Percentiles rank a stretch among this genome's conserved stretches.
Conservation (phyloP, 2,113 vertebrate species). For the Chloropsis hardwickii region DNA sequence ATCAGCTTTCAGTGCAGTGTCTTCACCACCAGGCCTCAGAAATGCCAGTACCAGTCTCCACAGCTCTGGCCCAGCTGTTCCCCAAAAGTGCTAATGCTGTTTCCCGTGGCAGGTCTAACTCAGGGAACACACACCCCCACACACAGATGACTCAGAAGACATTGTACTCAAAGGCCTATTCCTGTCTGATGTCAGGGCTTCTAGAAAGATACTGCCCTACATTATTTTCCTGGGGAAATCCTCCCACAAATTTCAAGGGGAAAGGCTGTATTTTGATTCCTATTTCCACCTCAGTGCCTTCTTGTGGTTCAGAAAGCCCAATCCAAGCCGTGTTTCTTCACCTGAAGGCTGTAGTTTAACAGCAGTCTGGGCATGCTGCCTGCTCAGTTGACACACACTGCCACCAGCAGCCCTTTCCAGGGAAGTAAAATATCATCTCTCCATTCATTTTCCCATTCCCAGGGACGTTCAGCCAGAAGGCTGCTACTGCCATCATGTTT, state of each 20-base stretch:
- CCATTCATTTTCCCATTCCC: neutral
- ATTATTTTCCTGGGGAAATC: neutral
- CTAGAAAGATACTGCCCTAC: neutral
- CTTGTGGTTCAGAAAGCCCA: neutral
- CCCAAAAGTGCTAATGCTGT: fast-evolving
- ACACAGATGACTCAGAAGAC: neutral
- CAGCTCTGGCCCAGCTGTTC: neutral
- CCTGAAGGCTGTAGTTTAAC: neutral
- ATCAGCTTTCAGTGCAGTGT: neutral
- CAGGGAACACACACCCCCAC: neutral
- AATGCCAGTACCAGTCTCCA: neutral
- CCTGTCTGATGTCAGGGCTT: neutral
- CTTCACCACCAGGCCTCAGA: neutral
- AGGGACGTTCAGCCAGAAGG: neutral
- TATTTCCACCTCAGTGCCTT: neutral
- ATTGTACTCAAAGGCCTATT: neutral
- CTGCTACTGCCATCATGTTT: neutral
- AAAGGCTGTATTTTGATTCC: neutral
- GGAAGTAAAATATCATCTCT: neutral
- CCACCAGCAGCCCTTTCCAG: neutral
- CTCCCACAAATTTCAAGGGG: neutral
- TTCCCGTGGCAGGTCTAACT: neutral
- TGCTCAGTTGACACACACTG: neutral
- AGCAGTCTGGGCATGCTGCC: neutral
- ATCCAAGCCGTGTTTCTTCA: neutral